Evolutionary conservation across 1,140 invertebrate species (phyloP).

Genomic region (Megalonaias nervosa): DNA sequence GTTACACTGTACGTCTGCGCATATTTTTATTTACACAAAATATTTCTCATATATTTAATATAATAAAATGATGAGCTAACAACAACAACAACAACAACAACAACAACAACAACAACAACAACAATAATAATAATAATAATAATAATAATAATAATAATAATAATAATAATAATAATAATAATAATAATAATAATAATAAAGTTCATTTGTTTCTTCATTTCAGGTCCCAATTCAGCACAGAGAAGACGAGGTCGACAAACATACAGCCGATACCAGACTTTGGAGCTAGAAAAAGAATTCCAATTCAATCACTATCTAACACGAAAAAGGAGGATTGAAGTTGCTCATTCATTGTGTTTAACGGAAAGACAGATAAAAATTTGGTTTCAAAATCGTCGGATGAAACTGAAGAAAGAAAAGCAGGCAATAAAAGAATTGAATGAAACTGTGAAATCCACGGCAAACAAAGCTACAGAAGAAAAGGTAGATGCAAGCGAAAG

Average conservation of each 20-base stretch:
- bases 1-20: no score
- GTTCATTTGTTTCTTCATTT: constrained; percentile 69
- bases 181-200: no score
- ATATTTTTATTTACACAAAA: no score
- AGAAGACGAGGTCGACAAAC: constrained; percentile 94
- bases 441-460: constrained; percentile 8
- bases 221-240: constrained; percentile 96
- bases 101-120: no score
- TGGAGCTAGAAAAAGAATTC: constrained; percentile 79
- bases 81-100: no score
- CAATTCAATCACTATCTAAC: constrained; percentile 80
- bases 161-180: no score
- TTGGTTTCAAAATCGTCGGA: constrained; percentile 92
- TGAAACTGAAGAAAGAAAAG: constrained; percentile 98
- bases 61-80: no score
- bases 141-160: no score
- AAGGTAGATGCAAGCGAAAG: no score
- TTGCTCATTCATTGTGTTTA: constrained; percentile 89
- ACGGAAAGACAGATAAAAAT: constrained; percentile 91
- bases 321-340: constrained; percentile 85
- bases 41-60: no score
- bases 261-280: constrained; percentile 91
- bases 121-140: no score
- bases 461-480: no score
- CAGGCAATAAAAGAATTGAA: constrained; percentile 36